Conservation (phyloP, 2,888 invertebrate genomes). For the Drosophila anceps region DNA sequence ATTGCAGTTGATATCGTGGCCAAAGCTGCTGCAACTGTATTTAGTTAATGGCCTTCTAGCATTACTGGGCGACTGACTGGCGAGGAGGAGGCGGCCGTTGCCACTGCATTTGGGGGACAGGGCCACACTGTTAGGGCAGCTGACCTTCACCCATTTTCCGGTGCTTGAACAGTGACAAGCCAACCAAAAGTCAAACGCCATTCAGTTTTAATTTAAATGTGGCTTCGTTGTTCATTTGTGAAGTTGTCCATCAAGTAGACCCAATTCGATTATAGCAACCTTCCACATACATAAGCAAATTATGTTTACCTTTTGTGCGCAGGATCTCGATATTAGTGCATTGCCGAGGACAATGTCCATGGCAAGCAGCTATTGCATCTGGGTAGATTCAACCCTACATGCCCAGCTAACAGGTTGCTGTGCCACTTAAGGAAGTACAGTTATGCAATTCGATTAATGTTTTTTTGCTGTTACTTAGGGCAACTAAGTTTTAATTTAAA, state of each 20-base stretch:
- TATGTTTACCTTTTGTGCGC: constrained; percentile 41
- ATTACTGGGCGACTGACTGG: constrained; percentile 5
- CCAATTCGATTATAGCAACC: constrained; percentile 21
- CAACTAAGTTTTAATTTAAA: constrained; percentile 26
- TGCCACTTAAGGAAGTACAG: constrained; percentile 21
- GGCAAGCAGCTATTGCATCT: constrained; percentile 51
- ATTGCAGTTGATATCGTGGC: constrained; percentile 38
- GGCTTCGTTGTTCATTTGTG: neutral
- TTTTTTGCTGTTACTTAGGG: neutral
- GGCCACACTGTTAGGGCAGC: constrained; percentile 14
- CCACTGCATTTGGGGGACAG: constrained; percentile 26
- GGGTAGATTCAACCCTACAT: constrained; percentile 14
- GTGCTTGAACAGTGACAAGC: constrained; percentile 58
- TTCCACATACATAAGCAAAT: constrained; percentile 19
- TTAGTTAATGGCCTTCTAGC: constrained; percentile 66
- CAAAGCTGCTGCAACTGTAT: constrained; percentile 37
- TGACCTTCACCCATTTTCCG: constrained; percentile 82
- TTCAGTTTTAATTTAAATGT: constrained; percentile 28
- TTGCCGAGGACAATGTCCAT: constrained; percentile 48
- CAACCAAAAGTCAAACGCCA: constrained; percentile 59
- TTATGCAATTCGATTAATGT: constrained; percentile 17
- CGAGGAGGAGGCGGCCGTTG: constrained; percentile 14
- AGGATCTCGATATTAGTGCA: constrained; percentile 42
- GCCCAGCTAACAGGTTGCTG: constrained; percentile 38
- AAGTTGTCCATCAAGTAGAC: neutral